phyloP scores from a whole-genome alignment of 2,113 vertebrate genomes.

The Rostratula benghalensis region DNA sequence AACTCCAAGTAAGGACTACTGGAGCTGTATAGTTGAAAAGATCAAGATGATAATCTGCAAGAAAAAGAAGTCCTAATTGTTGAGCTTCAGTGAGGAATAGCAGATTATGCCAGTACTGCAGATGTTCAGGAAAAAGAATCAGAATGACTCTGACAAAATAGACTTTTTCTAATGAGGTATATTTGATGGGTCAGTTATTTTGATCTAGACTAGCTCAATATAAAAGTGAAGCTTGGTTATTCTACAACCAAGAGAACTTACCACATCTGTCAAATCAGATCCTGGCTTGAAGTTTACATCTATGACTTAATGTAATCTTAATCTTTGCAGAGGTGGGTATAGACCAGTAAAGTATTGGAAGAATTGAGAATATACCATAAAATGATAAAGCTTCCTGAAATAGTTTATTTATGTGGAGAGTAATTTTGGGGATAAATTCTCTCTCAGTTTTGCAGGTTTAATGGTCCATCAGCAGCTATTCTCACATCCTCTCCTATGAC shows the following conservation, averaged over 20 bases:
- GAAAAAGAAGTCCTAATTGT: neutral
- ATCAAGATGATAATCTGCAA: neutral
- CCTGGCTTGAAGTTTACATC: neutral
- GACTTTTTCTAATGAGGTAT: neutral
- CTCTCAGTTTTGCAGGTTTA: neutral
- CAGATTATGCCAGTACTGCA: neutral
- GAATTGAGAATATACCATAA: rapidly evolving
- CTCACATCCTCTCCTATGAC: neutral
- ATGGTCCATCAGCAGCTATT: neutral
- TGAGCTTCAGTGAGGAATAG: neutral
- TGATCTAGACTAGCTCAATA: neutral
- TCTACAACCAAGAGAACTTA: neutral
- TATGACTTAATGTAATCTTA: neutral
- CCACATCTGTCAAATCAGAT: neutral
- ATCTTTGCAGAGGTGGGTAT: neutral
- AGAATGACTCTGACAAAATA: neutral
- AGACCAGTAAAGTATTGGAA: neutral
- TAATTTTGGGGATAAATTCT: neutral
- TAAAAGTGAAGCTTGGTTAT: neutral
- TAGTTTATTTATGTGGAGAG: neutral
- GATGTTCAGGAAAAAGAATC: neutral
- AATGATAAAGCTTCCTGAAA: neutral
- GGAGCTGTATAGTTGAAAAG: neutral
- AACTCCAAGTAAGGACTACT: neutral
- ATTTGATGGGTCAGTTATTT: neutral